Evolutionary conservation across 2,113 vertebrate genomes (phyloP), one percentile per base, ranked within the genome.

Genomic region (Urocolius indicus): DNA sequence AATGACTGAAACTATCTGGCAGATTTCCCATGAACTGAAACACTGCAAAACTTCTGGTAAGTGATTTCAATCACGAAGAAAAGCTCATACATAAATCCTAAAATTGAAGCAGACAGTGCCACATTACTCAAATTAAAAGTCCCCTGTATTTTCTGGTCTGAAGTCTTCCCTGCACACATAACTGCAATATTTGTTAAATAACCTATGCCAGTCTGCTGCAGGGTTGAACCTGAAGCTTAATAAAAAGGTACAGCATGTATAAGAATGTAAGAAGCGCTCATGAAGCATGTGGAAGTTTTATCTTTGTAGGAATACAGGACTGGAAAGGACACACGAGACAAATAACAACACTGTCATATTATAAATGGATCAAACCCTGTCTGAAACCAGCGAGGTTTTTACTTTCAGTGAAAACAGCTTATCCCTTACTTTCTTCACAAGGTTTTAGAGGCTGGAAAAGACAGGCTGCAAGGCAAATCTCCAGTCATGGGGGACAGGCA

Each of bases 1-100:
- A 34, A 54, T 41, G 59, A 63, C 59, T 84, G 74, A 84, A 90
- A 77, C 45, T 6, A 3, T 26, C 46, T 95, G 84, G 93, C 84
- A 87, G 67, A 51, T 43, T 90, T 30, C 90, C 84, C 79, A 48
- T 5, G 67, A 83, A 65, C 8, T 90, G 78, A 93, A 95, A 84
- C 18, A 43, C 84, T 89, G 66, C 58, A 90, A 76, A 95, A 81
- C 29, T 84, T 86, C 66, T 74, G 85, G 75, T 43, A 73, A 90
- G 79, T 71, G 75, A 69, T 74, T 90, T 73, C 55, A 57, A 79
- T 74, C 36, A 75, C 84, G 75, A 71, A 88, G 43, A 91, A 91
- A 90, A 94, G 62, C 89, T 89, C 91, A 27, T 32, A 89, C 69
- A 79, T 20, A 95, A 93, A 71, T 4, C 78, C 51, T 63, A 95